Evolutionary conservation across 1,140 invertebrate genomes (phyloP).

Genomic region (Brachionus rubens): DNA sequence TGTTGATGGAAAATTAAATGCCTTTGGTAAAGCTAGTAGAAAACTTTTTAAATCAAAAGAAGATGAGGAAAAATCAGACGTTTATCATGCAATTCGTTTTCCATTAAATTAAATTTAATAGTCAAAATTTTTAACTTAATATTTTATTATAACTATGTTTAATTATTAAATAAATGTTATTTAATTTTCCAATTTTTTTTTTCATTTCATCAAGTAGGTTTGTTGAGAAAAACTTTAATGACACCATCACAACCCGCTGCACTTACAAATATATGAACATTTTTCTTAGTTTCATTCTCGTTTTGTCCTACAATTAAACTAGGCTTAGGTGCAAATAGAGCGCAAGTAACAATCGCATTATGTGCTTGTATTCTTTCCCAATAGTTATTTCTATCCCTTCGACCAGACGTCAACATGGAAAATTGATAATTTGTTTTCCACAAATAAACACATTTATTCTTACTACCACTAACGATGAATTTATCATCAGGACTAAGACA

Average conservation of each 20-base stretch:
- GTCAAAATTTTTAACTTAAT: too few relatives aligned
- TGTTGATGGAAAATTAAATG: background rate
- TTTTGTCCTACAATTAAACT: background rate
- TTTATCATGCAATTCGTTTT: too few relatives aligned
- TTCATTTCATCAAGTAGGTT: background rate
- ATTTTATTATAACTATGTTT: too few relatives aligned
- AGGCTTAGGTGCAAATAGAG: conserved; percentile 93
- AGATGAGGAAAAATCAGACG: too few relatives aligned
- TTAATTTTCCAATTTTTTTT: background rate
- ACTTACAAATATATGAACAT: conserved; percentile 3
- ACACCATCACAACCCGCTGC: conserved; percentile 43
- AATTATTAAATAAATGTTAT: too few relatives aligned
- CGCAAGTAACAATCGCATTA: conserved; percentile 90
- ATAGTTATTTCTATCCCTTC: conserved; percentile 85
- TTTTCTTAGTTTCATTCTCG: background rate
- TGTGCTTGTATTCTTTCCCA: conserved; percentile 98
- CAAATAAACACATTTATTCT: conserved; percentile 95
- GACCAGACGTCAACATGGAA: conserved; percentile 79
- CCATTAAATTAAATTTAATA: too few relatives aligned
- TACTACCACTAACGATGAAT: conserved; percentile 93
- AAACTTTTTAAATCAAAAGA: too few relatives aligned
- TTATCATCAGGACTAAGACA: conserved; percentile 80
- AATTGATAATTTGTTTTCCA: conserved; percentile 94
- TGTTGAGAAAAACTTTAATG: conserved; percentile 33
- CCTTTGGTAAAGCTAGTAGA: too few relatives aligned